phyloP scores from a whole-genome alignment of 2,797 vertebrate genomes.

The Pitangus sulphuratus region DNA sequence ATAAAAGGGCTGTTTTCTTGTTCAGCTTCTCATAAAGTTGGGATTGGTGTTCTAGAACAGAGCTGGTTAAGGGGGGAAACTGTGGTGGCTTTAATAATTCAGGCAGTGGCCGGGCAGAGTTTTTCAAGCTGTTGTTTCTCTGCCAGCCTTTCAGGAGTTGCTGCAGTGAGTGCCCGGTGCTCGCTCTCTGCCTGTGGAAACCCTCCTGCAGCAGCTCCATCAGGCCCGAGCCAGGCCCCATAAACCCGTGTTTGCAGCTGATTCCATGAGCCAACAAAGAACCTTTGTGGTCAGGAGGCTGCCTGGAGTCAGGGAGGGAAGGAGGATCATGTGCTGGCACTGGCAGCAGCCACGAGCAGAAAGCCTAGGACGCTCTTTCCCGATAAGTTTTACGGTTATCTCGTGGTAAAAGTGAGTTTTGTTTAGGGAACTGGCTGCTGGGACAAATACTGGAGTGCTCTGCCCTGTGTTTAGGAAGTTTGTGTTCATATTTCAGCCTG shows the following conservation, averaged over 20 bases:
- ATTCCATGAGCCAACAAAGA: not conserved
- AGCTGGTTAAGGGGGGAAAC: not conserved
- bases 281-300: not conserved
- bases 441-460: not conserved
- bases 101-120: not conserved
- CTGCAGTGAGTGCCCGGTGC: not conserved
- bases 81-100: not conserved
- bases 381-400: not conserved
- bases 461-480: not conserved
- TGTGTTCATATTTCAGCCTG: accelerated
- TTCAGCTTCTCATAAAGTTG: not conserved
- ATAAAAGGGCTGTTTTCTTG: not conserved
- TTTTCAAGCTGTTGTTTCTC: not conserved
- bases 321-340: not conserved
- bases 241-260: not conserved
- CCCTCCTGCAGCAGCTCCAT: not conserved
- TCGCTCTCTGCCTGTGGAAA: not conserved
- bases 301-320: not conserved
- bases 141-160: not conserved
- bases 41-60: not conserved
- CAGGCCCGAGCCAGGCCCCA: not conserved
- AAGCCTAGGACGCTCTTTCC: not conserved
- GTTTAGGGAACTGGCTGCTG: not conserved
- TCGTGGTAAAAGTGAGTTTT: not conserved
- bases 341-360: not conserved